Evolutionary conservation across 2,797 vertebrate genomes (phyloP).

Genomic region (Gila robusta): DNA sequence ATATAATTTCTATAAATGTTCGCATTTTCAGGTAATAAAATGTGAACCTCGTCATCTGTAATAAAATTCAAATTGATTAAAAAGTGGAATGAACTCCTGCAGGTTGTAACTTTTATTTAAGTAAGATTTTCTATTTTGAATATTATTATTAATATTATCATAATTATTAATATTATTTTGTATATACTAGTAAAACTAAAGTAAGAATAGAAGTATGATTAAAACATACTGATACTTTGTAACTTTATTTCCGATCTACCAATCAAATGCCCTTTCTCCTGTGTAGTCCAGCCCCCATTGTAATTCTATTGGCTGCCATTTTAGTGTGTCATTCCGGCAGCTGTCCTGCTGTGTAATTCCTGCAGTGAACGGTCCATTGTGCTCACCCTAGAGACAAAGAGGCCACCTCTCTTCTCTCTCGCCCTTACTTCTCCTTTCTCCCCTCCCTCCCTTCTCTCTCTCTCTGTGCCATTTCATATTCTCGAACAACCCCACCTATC

Average conservation of each 20-base stretch:
- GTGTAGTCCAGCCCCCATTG: slow-evolving; percentile 53
- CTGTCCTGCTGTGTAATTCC: slow-evolving; percentile 71
- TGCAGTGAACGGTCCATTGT: slow-evolving; percentile 72
- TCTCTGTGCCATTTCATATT: slow-evolving; percentile 38
- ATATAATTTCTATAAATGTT: neutral
- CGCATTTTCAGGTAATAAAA: neutral
- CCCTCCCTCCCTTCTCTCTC: slow-evolving; percentile 33
- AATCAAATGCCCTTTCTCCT: slow-evolving; percentile 24
- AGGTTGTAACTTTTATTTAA: neutral
- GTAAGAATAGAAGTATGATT: neutral
- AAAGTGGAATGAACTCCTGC: neutral
- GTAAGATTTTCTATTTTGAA: neutral
- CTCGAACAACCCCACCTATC: slow-evolving; percentile 43
- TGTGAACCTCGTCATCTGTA: neutral
- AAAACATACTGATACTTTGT: neutral
- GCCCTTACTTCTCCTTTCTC: slow-evolving; percentile 41
- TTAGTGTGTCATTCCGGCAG: slow-evolving; percentile 68
- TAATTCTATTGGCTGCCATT: slow-evolving; percentile 61
- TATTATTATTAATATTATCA: neutral
- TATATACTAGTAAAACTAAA: neutral
- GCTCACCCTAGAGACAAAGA: slow-evolving; percentile 72
- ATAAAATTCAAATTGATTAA: neutral
- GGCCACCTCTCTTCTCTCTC: slow-evolving; percentile 53
- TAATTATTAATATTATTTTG: neutral
- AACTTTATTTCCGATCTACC: slow-evolving; percentile 22